These are phyloP conservation scores for Dendrolimus kikuchii DNA, from an alignment of 1,140 invertebrate species.

Conservation along the genomic window DNA sequence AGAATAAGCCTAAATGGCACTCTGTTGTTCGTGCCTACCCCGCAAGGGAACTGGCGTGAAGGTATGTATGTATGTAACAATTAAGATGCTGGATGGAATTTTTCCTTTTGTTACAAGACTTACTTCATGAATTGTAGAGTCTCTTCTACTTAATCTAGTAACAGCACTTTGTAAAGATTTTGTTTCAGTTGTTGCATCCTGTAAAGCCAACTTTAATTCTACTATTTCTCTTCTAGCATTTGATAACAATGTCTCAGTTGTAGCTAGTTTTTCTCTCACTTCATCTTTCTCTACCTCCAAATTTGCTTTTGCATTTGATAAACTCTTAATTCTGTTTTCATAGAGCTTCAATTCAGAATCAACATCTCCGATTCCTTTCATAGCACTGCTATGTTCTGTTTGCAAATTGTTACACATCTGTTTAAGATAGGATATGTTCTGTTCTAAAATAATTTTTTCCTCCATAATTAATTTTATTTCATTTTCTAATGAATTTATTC, in stretches of 20 bases:
- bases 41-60: no score
- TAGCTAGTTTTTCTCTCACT: conserved; percentile 46
- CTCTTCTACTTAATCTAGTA: conserved; percentile 35
- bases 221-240: conserved; percentile 65
- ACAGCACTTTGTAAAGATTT: conserved; percentile 54
- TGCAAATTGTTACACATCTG: conserved; percentile 62
- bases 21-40: no score
- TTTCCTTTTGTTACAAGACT: conserved; percentile 5
- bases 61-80: no score
- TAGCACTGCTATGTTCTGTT: conserved; percentile 35
- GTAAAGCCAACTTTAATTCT: conserved; percentile 62
- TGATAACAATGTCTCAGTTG: conserved; percentile 57
- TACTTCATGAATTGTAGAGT: conserved; percentile 39
- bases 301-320: conserved; percentile 48
- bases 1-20: no score
- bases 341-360: conserved; percentile 61
- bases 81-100: neutral
- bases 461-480: conserved; percentile 61
- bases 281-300: conserved; percentile 47
- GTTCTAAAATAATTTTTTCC: conserved; percentile 53
- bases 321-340: conserved; percentile 57
- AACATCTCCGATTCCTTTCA: conserved; percentile 32
- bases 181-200: conserved; percentile 66
- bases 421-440: conserved; percentile 65
- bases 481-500: conserved; percentile 56